Evolutionary conservation across 2,113 vertebrate species (phyloP), one percentile per base, ranked within the genome.

Genomic region (Ciconia stormi): DNA sequence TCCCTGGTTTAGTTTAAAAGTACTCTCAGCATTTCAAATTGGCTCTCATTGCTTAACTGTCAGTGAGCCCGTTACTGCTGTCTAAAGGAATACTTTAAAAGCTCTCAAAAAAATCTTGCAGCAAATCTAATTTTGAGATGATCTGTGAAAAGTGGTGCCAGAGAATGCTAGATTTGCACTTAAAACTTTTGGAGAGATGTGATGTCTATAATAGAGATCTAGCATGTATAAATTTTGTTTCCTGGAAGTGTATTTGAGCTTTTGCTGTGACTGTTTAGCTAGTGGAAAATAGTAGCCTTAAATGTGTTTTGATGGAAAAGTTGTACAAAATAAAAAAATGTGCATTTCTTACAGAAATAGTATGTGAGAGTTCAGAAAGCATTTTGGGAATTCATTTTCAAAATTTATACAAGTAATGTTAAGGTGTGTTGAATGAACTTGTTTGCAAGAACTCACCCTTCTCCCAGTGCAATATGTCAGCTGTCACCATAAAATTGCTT

Each of bases 391-490:
- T 74, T 47, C 0, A 17, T 74, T 77, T 83, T 77, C 38, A 59
- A 40, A 59, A 49, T 52, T 66, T 26, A 21, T n/a, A 2, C 6
- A 46, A 63, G 71, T 50, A 58, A 15, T 0, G 0, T 96, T 42
- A 65, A 83, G 20, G 21, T 70, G 29, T 30, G 29, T 62, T 58
- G 18, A 61, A 40, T 58, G 4, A 79, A 53, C 9, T 34, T 61
- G 55, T 82, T 83, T 87, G 12, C 46, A 53, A 65, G 65, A 81
- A 15, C 36, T 72, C 27, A 9, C 72, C n/a, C 11, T 87, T 84
- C 19, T 67, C 10, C 77, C 44, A 19, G 0, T 38, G 21, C 36
- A 18, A 0, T 30, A 5, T 59, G 32, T 46, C 50, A 58, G 22
- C 16, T 76, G 53, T 91, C 49, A 47, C 55, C 21, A 27, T 72